Conservation (phyloP, 1,140 invertebrate genomes). For the Lanistes nyassanus region DNA sequence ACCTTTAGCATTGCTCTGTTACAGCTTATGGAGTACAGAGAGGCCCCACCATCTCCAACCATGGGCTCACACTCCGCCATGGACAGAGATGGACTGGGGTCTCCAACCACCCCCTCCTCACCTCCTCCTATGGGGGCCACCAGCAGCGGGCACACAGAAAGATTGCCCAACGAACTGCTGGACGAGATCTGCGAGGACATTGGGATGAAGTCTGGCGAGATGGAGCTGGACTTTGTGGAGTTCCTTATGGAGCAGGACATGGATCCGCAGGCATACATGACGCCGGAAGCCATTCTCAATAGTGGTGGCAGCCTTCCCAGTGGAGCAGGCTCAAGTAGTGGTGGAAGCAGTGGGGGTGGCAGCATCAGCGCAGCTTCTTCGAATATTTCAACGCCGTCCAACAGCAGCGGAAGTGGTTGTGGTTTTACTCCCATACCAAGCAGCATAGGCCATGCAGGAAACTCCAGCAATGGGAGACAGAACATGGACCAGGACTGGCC, state of each 20-base stretch:
- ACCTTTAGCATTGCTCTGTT: conserved; percentile 4
- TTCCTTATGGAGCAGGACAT: conserved; percentile 63
- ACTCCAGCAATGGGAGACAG: not conserved
- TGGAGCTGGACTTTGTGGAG: conserved; percentile 66
- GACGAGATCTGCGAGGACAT: conserved; percentile 67
- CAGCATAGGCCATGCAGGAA: not conserved
- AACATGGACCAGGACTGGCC: conserved; percentile 28
- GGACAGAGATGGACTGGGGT: conserved; percentile 49
- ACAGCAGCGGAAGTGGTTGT: conserved; percentile 14
- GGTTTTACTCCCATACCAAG: not conserved
- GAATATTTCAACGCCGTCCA: conserved; percentile 26
- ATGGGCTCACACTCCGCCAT: conserved; percentile 40
- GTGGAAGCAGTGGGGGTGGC: conserved; percentile 23
- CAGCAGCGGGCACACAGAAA: conserved; percentile 45
- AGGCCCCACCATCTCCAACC: conserved; percentile 56
- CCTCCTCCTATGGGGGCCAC: conserved; percentile 35
- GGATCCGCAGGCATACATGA: conserved; percentile 60
- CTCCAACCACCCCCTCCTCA: conserved; percentile 50
- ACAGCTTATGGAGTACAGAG: conserved; percentile 63
- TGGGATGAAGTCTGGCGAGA: conserved; percentile 63
- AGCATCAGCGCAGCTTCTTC: conserved; percentile 22
- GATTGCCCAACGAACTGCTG: conserved; percentile 65
- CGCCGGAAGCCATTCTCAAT: conserved; percentile 47
- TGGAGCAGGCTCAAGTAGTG: conserved; percentile 31
- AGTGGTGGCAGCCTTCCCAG: conserved; percentile 12